phyloP scores from a whole-genome alignment of 1,140 invertebrate genomes.

The Capitella teleta region DNA sequence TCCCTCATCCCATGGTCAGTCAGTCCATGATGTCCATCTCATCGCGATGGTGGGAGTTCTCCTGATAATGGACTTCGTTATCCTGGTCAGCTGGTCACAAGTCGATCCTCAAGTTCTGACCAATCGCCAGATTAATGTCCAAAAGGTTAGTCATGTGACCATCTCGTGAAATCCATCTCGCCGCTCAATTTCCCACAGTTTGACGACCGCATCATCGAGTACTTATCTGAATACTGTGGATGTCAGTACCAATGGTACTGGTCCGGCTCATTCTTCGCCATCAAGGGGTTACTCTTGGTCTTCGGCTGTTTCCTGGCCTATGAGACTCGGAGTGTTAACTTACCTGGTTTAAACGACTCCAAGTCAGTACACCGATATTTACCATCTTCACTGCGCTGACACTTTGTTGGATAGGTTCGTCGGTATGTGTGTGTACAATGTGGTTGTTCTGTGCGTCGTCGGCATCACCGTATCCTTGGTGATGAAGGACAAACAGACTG shows the following conservation, averaged over 20 bases:
- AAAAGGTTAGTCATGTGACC: too few relatives aligned
- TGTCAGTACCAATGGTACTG: background rate
- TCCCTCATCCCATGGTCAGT: constrained; percentile 46
- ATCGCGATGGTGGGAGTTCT: constrained; percentile 91
- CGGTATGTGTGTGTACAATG: constrained; percentile 84
- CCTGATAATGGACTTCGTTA: constrained; percentile 74
- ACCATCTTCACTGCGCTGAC: background rate
- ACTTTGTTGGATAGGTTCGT: constrained; percentile 47
- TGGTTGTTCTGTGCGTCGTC: constrained; percentile 91
- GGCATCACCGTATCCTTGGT: constrained; percentile 84
- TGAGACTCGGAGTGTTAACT: constrained; percentile 91
- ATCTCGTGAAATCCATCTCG: too few relatives aligned
- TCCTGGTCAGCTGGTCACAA: constrained; percentile 91
- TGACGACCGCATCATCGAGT: too few relatives aligned
- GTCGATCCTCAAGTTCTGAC: too few relatives aligned
- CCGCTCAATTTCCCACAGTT: too few relatives aligned
- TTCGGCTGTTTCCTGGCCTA: constrained; percentile 94
- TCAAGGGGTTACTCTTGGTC: constrained; percentile 47
- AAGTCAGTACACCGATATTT: constrained; percentile 64
- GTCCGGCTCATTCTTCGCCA: background rate
- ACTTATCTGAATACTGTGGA: too few relatives aligned
- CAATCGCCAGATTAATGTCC: too few relatives aligned
- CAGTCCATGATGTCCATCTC: constrained; percentile 93
- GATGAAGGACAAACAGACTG: constrained; percentile 78
- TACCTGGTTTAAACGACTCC: constrained; percentile 90